A percentile compares a stretch with the other conserved stretches of the same genome.
phyloP scores from a whole-genome alignment of 2,888 invertebrate genomes.

The Leptinotarsa peninsularis region DNA sequence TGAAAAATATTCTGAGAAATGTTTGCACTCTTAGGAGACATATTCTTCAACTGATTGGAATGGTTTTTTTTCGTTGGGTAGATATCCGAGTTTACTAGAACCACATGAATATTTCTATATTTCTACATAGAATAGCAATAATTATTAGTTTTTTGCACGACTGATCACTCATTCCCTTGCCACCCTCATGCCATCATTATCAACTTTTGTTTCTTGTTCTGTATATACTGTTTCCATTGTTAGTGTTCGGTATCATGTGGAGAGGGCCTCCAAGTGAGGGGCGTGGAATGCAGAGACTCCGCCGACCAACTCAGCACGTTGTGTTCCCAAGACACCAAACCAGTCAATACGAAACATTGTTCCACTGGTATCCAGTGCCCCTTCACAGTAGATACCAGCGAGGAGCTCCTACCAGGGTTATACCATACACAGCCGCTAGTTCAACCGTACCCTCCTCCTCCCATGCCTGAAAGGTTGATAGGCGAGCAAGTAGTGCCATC shows the following conservation, averaged over 20 bases:
- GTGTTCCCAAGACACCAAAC: slow-evolving; percentile 78
- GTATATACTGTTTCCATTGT: slow-evolving; percentile 13
- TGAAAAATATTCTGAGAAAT: too few species aligned
- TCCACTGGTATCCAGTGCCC: slow-evolving; percentile 81
- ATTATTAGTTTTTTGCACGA: too few species aligned
- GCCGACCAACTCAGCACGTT: slow-evolving; percentile 70
- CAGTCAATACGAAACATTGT: slow-evolving; percentile 78
- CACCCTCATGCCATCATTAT: too few species aligned
- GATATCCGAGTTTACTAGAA: too few species aligned
- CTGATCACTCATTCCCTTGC: too few species aligned
- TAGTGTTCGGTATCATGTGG: slow-evolving; percentile 96
- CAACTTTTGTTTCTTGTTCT: too few species aligned
- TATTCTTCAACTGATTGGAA: too few species aligned
- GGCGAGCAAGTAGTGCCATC: slow-evolving; percentile 80
- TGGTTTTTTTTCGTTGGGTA: too few species aligned
- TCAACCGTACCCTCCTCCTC: slow-evolving; percentile 76
- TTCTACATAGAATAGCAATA: too few species aligned
- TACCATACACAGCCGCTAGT: slow-evolving; percentile 77
- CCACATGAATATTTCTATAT: too few species aligned
- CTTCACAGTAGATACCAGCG: slow-evolving; percentile 67
- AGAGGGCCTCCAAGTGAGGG: slow-evolving; percentile 84
- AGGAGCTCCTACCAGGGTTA: slow-evolving; percentile 71
- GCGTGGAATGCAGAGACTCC: slow-evolving; percentile 81
- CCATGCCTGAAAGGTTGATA: slow-evolving; percentile 77
- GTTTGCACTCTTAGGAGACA: too few species aligned